Conservation (phyloP, 2,888 invertebrate genomes). For the Conops quadrifasciatus region DNA sequence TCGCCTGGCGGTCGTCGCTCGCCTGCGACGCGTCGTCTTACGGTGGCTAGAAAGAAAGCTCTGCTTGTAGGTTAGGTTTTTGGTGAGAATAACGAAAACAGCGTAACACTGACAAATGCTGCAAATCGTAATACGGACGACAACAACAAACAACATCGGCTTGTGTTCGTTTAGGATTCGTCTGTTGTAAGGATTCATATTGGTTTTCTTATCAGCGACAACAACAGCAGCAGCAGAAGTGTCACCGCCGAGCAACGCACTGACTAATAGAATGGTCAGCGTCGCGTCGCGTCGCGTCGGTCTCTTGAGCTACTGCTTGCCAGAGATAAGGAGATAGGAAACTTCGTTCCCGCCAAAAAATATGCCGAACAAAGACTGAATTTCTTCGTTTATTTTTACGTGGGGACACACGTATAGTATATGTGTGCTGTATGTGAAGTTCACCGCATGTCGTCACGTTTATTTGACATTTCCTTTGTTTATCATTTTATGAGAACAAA, state of each 20-base stretch:
- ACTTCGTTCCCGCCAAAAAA: too few species aligned
- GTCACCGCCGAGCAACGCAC: not conserved
- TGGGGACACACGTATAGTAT: too few species aligned
- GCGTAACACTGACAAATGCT: slow-evolving; percentile 1
- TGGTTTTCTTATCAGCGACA: slow-evolving; percentile 31
- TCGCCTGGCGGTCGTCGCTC: slow-evolving; percentile 2
- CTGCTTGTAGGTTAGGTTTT: not conserved
- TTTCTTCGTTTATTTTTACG: too few species aligned
- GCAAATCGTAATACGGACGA: not conserved
- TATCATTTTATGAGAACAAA: too few species aligned
- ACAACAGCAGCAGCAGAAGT: slow-evolving; percentile 18
- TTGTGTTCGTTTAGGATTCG: slow-evolving; percentile 8
- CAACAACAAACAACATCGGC: slow-evolving; percentile 18
- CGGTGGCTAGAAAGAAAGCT: not conserved
- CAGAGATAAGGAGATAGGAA: too few species aligned
- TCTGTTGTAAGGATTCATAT: slow-evolving; percentile 30
- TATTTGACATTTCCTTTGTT: too few species aligned
- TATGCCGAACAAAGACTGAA: too few species aligned
- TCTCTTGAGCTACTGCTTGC: too few species aligned
- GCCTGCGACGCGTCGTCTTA: not conserved
- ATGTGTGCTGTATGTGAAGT: too few species aligned
- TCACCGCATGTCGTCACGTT: too few species aligned
- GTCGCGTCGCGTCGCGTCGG: too few species aligned
- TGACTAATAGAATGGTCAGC: not conserved
- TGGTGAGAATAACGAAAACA: not conserved